Evolutionary conservation across 2,888 invertebrate species (phyloP), one percentile per base, ranked within the genome.

Genomic region (Drosophila formosana): DNA sequence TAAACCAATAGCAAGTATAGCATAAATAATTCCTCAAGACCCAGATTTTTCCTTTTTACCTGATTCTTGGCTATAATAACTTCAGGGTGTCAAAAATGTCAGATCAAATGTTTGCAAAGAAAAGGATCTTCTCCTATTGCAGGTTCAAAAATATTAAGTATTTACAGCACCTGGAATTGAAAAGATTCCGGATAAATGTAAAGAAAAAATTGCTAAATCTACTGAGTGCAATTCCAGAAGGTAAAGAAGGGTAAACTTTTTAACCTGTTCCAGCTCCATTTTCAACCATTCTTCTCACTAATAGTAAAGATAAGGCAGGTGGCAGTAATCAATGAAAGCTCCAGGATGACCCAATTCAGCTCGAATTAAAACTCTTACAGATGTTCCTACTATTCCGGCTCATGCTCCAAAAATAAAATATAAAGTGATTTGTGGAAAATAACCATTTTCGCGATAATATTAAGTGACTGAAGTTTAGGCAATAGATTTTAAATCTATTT

Each of bases 81-180:
- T 95, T 97, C 96, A 9, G 96, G 96, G 61, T 97, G 96, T 0
- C 96, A 96, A 94, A 97, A 97, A 93, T 97, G 97, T 95, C 96
- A 97, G 93, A 97, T 96, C 94, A 96, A 93, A 92, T 97, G 96
- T 94, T 96, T 96, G 60, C 95, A 96, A 81, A 96, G 82, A 93
- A 97, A 94, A 2, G 96, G 96, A 62, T 97, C 96, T 58, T 96
- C 96, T 30, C 96, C 96, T 69, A 96, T 96, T 0, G 94, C 94
- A 0, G 96, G 96, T 37, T 96, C 96, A 94, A 96, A 97, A 92
- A 97, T n/a, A 97, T 0, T 95, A 95, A 1, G 96, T 96, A 93
- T 96, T 96, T 91, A 96, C 94, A n/a, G 96, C 95, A 23, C 95
- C 96, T 93, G 96, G 90, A 94, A 96, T 95, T 34, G 95, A 95